A percentile compares a stretch with the other conserved stretches of the same genome.
These are phyloP conservation scores for Arctia plantaginis DNA, from an alignment of 2,888 invertebrate genomes.

Conservation along the genomic window DNA sequence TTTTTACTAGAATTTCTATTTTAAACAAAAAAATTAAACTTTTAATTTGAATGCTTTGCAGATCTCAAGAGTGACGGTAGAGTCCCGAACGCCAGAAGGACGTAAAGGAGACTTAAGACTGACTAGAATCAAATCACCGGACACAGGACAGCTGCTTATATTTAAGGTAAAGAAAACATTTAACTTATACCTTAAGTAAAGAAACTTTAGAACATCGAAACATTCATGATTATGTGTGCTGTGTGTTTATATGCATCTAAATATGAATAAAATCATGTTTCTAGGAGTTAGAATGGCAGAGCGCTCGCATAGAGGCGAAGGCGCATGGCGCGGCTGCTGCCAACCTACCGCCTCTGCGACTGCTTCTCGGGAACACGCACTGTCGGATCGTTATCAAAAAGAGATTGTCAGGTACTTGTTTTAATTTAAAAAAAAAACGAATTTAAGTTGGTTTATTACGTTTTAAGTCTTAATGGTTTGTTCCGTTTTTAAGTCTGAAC, in stretches of 20 bases:
- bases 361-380: constrained; percentile 97
- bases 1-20: no score
- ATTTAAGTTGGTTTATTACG: no score
- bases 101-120: constrained; percentile 94
- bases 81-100: constrained; percentile 97
- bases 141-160: constrained; percentile 95
- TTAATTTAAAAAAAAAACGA: background rate
- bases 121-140: constrained; percentile 96
- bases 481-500: no score
- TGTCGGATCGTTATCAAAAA: constrained; percentile 99
- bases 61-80: constrained; percentile 97
- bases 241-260: no score
- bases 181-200: background rate
- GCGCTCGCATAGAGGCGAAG: constrained; percentile 97
- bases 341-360: constrained; percentile 93
- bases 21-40: background rate
- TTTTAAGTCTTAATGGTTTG: no score
- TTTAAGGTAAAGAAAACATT: constrained; percentile 89
- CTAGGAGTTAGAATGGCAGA: constrained; percentile 97
- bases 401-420: constrained; percentile 90
- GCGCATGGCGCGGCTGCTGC: constrained; percentile 84
- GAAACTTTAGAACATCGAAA: no score
- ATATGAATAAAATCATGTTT: no score
- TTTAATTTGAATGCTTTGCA: constrained; percentile 66
- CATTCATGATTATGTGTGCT: no score